Base-by-base conservation (phyloP, 2,113 vertebrate species). In the Micronycteris hirsuta region DNA sequence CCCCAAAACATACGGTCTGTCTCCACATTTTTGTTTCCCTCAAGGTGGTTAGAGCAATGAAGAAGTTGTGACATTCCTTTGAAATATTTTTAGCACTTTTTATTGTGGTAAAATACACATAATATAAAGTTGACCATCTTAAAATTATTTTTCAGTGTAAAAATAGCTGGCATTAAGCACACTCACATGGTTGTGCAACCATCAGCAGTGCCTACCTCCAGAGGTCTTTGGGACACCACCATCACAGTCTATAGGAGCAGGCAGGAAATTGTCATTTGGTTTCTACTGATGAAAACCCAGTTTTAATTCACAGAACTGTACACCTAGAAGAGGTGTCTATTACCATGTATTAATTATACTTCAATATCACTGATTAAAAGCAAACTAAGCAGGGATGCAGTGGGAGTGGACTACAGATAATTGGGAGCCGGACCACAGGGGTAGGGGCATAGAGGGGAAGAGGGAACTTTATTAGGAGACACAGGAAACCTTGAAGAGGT, bases 141-240 rank as follows among this genome's bases (percentile, higher is more conserved):
- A 41, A 31, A 41, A 31, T 49, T 47, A 33, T 14, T 89, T 92
- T 45, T n/a, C 58, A 71, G 41, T 24, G 14, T 16, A 22, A 17
- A 45, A 31, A 31, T 52, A 20, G 43, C 63, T 7, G 24, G 58
- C 41, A 81, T 41, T 49, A 49, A 19, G 38, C 0, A 41, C 26
- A 14, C 33, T 15, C 13, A 20, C 28, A 41, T 6, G 9, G 12
- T 10, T 17, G 7, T 10, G 31, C n/a, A 47, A 7, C 17, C 26
- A 54, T 28, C 43, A n/a, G 17, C 5, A 10, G 5, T 0, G 0
- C 4, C 65, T 11, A 7, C 12, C 67, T 17, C 43, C 22, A 45
- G 33, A 68, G 36, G 24, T 54, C n/a, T 76, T 16, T 41, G n/a
- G 33, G 36, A 87, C 70, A 26, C 14, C 49, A 43, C 68, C n/a